These are phyloP conservation scores for Phlogophora meticulosa DNA, from an alignment of 2,888 invertebrate species.

Conservation along the genomic window DNA sequence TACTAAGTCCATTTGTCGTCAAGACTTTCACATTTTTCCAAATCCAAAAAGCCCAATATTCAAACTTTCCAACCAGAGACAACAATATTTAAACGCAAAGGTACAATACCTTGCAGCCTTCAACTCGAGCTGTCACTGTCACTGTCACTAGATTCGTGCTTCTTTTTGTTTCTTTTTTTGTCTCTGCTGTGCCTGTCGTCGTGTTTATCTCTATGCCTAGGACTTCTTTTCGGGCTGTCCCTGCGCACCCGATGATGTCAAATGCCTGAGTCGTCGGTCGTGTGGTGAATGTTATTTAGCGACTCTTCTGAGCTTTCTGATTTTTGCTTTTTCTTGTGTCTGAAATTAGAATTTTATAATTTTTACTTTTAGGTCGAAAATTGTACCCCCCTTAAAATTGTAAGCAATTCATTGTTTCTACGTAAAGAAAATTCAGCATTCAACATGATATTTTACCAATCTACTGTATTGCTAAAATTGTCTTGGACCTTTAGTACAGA, in stretches of 20 bases:
- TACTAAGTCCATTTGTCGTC: slow-evolving; percentile 26
- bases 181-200: slow-evolving; percentile 67
- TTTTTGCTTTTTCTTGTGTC: slow-evolving; percentile 83
- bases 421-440: too few species aligned
- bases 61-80: slow-evolving; percentile 58
- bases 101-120: slow-evolving; percentile 62
- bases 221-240: slow-evolving; percentile 80
- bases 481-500: too few species aligned
- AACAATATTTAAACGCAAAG: slow-evolving; percentile 59
- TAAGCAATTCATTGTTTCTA: too few species aligned
- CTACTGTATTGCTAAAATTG: too few species aligned
- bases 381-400: too few species aligned
- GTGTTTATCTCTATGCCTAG: slow-evolving; percentile 73
- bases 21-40: slow-evolving; percentile 8
- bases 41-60: slow-evolving; percentile 38
- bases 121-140: slow-evolving; percentile 85
- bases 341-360: slow-evolving; percentile 57
- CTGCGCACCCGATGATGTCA: slow-evolving; percentile 88
- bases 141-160: slow-evolving; percentile 77
- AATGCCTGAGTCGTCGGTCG: slow-evolving; percentile 89
- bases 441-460: too few species aligned
- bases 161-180: slow-evolving; percentile 77
- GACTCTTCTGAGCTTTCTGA: slow-evolving; percentile 86
- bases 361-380: too few species aligned
- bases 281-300: slow-evolving; percentile 86